Conservation (phyloP, 2,113 vertebrate species). For the Clinocottus analis region DNA sequence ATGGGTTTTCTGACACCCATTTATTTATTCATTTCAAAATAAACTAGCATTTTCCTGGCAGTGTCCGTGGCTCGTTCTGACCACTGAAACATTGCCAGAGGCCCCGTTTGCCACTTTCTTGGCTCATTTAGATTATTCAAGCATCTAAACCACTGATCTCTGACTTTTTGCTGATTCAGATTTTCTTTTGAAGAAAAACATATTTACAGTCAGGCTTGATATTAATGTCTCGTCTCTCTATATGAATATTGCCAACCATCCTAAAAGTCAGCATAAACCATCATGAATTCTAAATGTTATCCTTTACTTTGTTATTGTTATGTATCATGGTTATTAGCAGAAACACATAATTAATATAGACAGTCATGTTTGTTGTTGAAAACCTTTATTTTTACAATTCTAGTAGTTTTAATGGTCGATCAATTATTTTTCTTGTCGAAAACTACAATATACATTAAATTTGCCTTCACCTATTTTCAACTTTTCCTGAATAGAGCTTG, state of each 20-base stretch:
- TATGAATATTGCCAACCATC: not conserved
- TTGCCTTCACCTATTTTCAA: not conserved
- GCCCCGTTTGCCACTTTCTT: not conserved
- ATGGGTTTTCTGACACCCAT: not conserved
- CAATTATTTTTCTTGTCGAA: not conserved
- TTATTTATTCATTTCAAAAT: not conserved
- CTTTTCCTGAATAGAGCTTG: not conserved
- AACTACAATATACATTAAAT: not conserved
- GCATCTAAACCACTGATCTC: too few relatives aligned
- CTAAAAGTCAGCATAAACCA: too few relatives aligned
- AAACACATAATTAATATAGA: not conserved
- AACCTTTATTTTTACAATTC: not conserved
- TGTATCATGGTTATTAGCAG: not conserved
- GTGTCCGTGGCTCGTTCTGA: too few relatives aligned
- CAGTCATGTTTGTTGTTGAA: not conserved
- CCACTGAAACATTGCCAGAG: not conserved
- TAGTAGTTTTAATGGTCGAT: too few relatives aligned
- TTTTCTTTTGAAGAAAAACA: not conserved
- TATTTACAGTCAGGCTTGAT: too few relatives aligned
- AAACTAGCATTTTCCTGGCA: not conserved
- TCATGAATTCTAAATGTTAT: not conserved
- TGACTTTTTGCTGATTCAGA: not conserved
- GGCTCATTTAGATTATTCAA: too few relatives aligned
- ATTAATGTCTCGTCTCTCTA: not conserved
- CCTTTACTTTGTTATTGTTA: not conserved